Conservation (phyloP, 1,140 invertebrate species). For the Monochamus saltuarius region DNA sequence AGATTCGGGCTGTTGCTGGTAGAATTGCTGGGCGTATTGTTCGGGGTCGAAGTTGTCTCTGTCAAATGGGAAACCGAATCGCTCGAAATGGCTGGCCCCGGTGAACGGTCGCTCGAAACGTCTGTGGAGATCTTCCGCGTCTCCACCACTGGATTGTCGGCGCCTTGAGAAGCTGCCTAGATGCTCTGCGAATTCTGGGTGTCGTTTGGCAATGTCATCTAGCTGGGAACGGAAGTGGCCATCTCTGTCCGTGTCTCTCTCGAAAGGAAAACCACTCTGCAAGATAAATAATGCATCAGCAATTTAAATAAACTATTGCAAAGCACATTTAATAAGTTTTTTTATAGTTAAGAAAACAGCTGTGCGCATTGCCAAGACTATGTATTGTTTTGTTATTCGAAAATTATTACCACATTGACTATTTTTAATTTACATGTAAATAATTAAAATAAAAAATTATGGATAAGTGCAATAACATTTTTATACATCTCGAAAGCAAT, state of each 20-base stretch:
- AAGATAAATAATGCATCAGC: constrained; percentile 31
- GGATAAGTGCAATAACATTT: too few relatives aligned
- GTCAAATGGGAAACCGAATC: constrained; percentile 61
- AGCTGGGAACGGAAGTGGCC: constrained; percentile 57
- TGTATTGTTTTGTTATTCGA: too few relatives aligned
- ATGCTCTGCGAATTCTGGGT: constrained; percentile 65
- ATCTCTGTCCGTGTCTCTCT: constrained; percentile 57
- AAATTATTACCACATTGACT: too few relatives aligned
- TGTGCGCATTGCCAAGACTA: too few relatives aligned
- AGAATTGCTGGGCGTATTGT: constrained; percentile 30
- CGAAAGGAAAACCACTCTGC: constrained; percentile 68
- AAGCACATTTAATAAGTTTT: too few relatives aligned
- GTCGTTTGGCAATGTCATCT: constrained; percentile 59
- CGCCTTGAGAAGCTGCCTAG: constrained; percentile 54
- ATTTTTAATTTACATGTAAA: too few relatives aligned
- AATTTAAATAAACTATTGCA: too few relatives aligned
- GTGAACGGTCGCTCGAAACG: constrained; percentile 43
- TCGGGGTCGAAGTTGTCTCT: constrained; percentile 50
- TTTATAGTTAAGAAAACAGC: too few relatives aligned
- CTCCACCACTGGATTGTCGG: constrained; percentile 38
- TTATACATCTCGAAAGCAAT: too few relatives aligned
- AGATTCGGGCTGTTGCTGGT: neutral
- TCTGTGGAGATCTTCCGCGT: constrained; percentile 42
- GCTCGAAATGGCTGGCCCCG: constrained; percentile 50
- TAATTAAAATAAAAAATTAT: too few relatives aligned